A percentile compares a stretch with the other conserved stretches of the same genome.
These are phyloP conservation scores for Ethmia dodecea DNA, from an alignment of 2,888 invertebrate species.

Conservation along the genomic window DNA sequence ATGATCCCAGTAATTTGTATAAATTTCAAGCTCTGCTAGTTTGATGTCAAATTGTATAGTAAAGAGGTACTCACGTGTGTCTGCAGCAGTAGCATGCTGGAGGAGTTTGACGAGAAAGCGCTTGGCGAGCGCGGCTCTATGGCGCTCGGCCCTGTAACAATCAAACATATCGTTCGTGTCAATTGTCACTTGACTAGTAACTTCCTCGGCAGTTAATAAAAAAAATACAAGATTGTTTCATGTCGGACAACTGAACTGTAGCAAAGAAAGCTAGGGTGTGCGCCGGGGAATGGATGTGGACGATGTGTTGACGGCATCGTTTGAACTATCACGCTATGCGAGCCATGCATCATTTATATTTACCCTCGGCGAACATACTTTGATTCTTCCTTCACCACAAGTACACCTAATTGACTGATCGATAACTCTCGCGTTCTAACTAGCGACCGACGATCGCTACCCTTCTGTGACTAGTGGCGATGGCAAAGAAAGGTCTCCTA, in stretches of 20 bases:
- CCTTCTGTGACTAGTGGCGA: slow-evolving; percentile 52
- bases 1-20: too few relatives aligned
- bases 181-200: slow-evolving; percentile 2
- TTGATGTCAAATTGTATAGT: too few relatives aligned
- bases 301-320: slow-evolving; percentile 50
- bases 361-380: slow-evolving; percentile 77
- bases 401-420: slow-evolving; percentile 60
- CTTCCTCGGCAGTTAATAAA: slow-evolving; percentile 3
- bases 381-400: slow-evolving; percentile 65
- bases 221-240: too few relatives aligned
- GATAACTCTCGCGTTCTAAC: slow-evolving; percentile 42
- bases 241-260: slow-evolving; percentile 25
- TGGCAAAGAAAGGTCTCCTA: slow-evolving; percentile 51
- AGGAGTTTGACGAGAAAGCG: slow-evolving; percentile 75
- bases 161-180: slow-evolving; percentile 27
- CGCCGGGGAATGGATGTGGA: slow-evolving; percentile 40
- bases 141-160: slow-evolving; percentile 77
- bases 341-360: slow-evolving; percentile 77
- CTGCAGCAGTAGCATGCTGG: slow-evolving; percentile 97
- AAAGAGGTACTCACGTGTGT: slow-evolving; percentile 88
- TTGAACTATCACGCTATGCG: slow-evolving; percentile 80
- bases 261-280: slow-evolving; percentile 41
- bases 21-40: too few relatives aligned
- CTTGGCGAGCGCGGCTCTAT: slow-evolving; percentile 76
- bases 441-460: slow-evolving; percentile 42